Evolutionary conservation across 2,888 invertebrate genomes (phyloP).

Genomic region (Plagiodera versicolora): DNA sequence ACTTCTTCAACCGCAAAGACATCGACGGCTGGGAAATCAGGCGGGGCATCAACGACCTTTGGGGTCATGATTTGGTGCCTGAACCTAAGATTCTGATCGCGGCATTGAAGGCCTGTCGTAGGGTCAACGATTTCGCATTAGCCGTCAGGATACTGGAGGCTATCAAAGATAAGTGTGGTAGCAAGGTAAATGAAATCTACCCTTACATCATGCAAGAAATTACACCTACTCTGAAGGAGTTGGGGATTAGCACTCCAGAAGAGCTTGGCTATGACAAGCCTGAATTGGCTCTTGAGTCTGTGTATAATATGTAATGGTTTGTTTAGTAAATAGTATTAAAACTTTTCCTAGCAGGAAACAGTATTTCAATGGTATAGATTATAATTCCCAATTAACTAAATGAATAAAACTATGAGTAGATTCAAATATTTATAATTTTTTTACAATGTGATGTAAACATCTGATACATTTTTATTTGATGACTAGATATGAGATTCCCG

Average conservation of each 20-base stretch:
- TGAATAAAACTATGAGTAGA: background rate
- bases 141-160: conserved; percentile 92
- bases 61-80: conserved; percentile 89
- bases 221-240: conserved; percentile 86
- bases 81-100: conserved; percentile 88
- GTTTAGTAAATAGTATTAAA: background rate
- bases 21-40: conserved; percentile 96
- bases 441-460: too few species aligned
- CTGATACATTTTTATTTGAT: too few species aligned
- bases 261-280: conserved; percentile 97
- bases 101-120: conserved; percentile 86
- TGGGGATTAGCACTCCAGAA: conserved; percentile 92
- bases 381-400: too few species aligned
- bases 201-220: conserved; percentile 90
- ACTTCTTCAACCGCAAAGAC: conserved; percentile 81
- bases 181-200: conserved; percentile 73
- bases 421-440: background rate
- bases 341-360: background rate
- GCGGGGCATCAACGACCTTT: conserved; percentile 86
- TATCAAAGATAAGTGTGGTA: conserved; percentile 85
- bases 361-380: too few species aligned
- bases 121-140: conserved; percentile 92
- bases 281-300: conserved; percentile 81
- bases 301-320: conserved; percentile 65
- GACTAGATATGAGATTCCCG: too few species aligned